phyloP scores from a whole-genome alignment of 2,888 invertebrate genomes.

The Cinara cedri region DNA sequence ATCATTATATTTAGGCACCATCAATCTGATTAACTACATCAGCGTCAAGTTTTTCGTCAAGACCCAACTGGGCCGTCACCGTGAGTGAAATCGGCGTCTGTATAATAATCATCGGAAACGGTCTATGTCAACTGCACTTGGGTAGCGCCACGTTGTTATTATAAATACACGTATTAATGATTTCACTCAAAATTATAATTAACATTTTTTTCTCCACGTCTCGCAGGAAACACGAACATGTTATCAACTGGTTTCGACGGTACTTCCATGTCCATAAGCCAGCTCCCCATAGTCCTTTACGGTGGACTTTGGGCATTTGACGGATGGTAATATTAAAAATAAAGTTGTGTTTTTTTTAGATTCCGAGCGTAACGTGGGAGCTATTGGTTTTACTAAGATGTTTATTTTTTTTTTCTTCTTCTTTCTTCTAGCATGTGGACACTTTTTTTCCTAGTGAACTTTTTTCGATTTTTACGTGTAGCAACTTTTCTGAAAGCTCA shows the following conservation, averaged over 20 bases:
- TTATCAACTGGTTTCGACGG: slow-evolving; percentile 73
- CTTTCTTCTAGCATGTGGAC: too few relatives aligned
- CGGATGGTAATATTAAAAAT: slow-evolving; percentile 81
- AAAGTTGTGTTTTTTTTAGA: too few relatives aligned
- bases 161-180: too few relatives aligned
- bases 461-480: too few relatives aligned
- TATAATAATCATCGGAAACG: slow-evolving; percentile 78
- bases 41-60: slow-evolving; percentile 81
- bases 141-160: too few relatives aligned
- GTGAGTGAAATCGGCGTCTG: slow-evolving; percentile 80
- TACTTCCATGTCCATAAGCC: slow-evolving; percentile 70
- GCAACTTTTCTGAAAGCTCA: too few relatives aligned
- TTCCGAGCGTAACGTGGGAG: too few relatives aligned
- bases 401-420: too few relatives aligned
- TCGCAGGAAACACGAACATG: slow-evolving; percentile 71
- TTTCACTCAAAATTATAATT: too few relatives aligned
- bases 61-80: slow-evolving; percentile 81
- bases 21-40: slow-evolving; percentile 78
- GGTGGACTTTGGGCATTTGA: slow-evolving; percentile 87
- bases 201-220: too few relatives aligned
- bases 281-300: slow-evolving; percentile 80
- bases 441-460: too few relatives aligned
- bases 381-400: too few relatives aligned
- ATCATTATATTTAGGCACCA: slow-evolving; percentile 72
- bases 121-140: slow-evolving; percentile 71